Conservation (phyloP, 2,888 invertebrate species). For the Phengaris arion region DNA sequence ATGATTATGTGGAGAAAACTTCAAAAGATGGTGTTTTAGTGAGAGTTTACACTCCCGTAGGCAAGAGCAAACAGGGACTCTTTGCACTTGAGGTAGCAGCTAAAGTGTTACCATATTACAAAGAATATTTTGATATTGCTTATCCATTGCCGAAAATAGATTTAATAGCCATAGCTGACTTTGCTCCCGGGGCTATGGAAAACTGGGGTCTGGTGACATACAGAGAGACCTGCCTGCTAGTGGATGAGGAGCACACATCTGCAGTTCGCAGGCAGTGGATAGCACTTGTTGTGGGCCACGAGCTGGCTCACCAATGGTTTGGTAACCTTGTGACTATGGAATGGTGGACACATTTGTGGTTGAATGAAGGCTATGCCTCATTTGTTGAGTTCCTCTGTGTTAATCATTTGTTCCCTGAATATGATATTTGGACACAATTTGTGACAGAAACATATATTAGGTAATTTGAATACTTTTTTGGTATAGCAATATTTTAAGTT, state of each 20-base stretch:
- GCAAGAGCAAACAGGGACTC: constrained; percentile 93
- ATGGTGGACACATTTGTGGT: constrained; percentile 98
- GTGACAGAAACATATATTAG: constrained; percentile 91
- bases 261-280: constrained; percentile 90
- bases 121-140: constrained; percentile 95
- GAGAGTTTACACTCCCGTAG: constrained; percentile 91
- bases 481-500: too few relatives aligned
- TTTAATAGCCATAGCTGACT: constrained; percentile 96
- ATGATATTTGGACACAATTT: constrained; percentile 98
- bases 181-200: constrained; percentile 97
- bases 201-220: constrained; percentile 98
- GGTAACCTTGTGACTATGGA: constrained; percentile 99
- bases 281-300: constrained; percentile 93
- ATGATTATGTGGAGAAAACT: constrained; percentile 92
- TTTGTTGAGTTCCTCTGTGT: constrained; percentile 98
- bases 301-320: constrained; percentile 99
- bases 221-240: constrained; percentile 93
- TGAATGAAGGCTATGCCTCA: constrained; percentile 97
- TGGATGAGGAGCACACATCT: constrained; percentile 94
- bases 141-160: constrained; percentile 98
- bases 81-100: constrained; percentile 96
- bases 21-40: constrained; percentile 90
- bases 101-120: constrained; percentile 94
- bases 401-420: constrained; percentile 94
- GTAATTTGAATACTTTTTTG: constrained; percentile 43